Percentiles rank a stretch among this genome's conserved stretches.
Conservation (phyloP, 2,797 vertebrate species). For the Catharus ustulatus region DNA sequence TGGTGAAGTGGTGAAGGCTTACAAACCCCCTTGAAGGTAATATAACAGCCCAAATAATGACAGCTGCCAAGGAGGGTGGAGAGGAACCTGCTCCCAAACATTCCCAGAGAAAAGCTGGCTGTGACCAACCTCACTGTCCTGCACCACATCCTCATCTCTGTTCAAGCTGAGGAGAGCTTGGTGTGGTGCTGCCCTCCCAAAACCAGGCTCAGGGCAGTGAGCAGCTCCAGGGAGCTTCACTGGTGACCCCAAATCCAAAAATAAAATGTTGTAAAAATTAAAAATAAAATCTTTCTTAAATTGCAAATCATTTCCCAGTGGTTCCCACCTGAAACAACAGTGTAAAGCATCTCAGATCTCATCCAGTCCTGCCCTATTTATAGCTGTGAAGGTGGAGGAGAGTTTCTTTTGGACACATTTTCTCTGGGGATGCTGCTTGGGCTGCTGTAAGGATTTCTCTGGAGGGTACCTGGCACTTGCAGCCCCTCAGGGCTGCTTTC, state of each 20-base stretch:
- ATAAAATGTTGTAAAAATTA: neutral
- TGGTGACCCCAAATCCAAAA: neutral
- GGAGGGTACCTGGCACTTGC: neutral
- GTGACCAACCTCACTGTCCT: neutral
- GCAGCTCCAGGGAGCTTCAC: neutral
- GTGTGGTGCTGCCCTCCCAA: neutral
- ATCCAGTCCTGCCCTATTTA: neutral
- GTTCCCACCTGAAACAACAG: neutral
- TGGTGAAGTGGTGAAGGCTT: neutral
- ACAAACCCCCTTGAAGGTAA: rapidly evolving
- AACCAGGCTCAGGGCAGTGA: neutral
- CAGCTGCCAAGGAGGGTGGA: neutral
- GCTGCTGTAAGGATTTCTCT: neutral
- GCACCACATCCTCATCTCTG: rapidly evolving
- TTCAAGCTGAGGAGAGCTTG: neutral
- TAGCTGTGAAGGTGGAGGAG: neutral
- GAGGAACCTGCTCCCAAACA: neutral
- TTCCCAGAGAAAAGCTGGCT: neutral
- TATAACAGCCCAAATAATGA: neutral
- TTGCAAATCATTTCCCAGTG: neutral
- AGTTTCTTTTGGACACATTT: neutral
- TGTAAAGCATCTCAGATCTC: neutral
- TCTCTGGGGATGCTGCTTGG: neutral
- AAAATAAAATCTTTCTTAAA: neutral
- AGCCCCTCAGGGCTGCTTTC: neutral